Evolutionary conservation across 1,140 invertebrate species (phyloP), one percentile per base, ranked within the genome.

Genomic region (Babylonia areolata): DNA sequence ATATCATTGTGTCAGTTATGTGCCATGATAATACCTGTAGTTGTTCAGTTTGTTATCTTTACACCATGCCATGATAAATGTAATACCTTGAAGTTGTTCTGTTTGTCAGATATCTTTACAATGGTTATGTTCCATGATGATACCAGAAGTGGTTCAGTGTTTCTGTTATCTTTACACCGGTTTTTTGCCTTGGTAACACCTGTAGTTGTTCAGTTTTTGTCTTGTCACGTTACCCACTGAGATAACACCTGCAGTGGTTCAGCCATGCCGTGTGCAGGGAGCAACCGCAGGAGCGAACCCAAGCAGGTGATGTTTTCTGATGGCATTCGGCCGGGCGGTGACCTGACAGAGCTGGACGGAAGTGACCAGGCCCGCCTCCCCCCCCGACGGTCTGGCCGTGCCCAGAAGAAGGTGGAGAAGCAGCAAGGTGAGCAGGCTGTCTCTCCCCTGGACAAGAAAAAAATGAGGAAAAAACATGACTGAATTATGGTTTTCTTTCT

Each of bases 271-370:
- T 77, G 3, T 77, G 20, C 80, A 93, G 92, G 92, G 31, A 90
- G 88, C 83, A 89, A 89, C 37, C 85, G 89, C 79, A 85, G 88
- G 31, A 88, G 88, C 42, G 93, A 93, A 77, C 92, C 91, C n/a
- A 94, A 94, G 81, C 92, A 93, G 83, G 97, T 98, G 15, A 98
- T 98, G 95, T 98, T 98, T 93, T 98, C 97, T 91, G 97, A 98
- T 95, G 97, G 97, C 88, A 98, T 98, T 93, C 95, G 97, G 89
- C 97, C 97, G 85, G 97, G 97, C 86, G 97, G 97, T 92, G 97
- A 98, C 95, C 95, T 98, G 88, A 97, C 97, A 85, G 97, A 97
- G 92, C 94, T 97, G 84, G 97, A 94, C 88, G 93, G 91, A 1
- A 88, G 91, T 2, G 87, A 88, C 77, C 88, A 92, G 78, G 83